Conservation (phyloP, 2,888 invertebrate genomes). For the Melikaiella ostensackeni region DNA sequence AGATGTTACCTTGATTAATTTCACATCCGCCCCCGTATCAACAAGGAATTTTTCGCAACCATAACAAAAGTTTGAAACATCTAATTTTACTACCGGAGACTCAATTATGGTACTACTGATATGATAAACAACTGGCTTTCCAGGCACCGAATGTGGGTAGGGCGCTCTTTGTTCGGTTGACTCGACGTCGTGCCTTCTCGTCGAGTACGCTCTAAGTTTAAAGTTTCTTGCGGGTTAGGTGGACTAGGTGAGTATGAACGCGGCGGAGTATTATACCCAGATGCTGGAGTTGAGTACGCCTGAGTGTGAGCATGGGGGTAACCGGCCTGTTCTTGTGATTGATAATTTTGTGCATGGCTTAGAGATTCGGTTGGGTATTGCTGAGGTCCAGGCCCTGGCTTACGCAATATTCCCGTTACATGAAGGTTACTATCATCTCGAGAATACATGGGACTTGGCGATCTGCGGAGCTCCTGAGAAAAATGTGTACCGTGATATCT, state of each 20-base stretch:
- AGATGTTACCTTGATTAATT: background rate
- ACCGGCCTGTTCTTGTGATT: background rate
- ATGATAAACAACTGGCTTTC: background rate
- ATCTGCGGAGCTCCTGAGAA: too few species aligned
- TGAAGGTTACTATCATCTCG: too few species aligned
- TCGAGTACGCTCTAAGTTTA: constrained; percentile 35
- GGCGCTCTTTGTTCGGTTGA: background rate
- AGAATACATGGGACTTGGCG: too few species aligned
- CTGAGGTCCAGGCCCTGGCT: too few species aligned
- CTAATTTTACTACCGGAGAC: constrained; percentile 40
- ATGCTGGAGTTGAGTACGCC: background rate
- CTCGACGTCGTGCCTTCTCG: constrained; percentile 40
- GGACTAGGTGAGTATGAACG: background rate
- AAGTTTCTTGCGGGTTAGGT: background rate
- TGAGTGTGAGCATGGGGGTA: background rate
- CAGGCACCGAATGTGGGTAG: constrained; percentile 41
- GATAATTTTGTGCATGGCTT: background rate
- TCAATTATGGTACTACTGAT: background rate
- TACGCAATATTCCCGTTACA: too few species aligned
- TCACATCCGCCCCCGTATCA: background rate
- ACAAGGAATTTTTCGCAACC: constrained; percentile 3
- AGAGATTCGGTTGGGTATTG: too few species aligned
- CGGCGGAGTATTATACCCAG: background rate
- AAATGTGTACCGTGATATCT: too few species aligned
- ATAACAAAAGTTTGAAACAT: too few species aligned